Evolutionary conservation across 2,113 vertebrate genomes (phyloP).

Genomic region (Callorhinus ursinus): DNA sequence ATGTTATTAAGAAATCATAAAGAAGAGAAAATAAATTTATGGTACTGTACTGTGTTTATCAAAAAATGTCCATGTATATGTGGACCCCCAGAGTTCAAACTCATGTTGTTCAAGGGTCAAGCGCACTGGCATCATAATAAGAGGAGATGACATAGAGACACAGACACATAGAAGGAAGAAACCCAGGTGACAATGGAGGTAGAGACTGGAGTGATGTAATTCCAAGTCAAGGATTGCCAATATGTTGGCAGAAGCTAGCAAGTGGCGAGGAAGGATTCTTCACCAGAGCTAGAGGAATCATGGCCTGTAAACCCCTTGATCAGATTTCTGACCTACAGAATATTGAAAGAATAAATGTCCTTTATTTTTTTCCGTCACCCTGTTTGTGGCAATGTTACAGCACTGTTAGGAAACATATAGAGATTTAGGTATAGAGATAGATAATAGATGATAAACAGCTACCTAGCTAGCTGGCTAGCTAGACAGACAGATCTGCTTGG

Average conservation of each 20-base stretch:
- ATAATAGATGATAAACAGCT: neutral
- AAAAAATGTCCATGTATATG: neutral
- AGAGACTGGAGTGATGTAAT: neutral
- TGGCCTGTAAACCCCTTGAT: no score
- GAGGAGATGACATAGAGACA: neutral
- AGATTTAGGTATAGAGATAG: accelerated
- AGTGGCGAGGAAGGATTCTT: neutral
- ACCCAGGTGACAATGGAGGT: neutral
- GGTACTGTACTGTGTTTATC: neutral
- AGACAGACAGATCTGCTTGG: neutral
- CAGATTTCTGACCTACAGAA: neutral
- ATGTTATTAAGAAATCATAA: neutral
- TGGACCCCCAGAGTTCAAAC: neutral
- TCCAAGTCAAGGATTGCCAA: neutral
- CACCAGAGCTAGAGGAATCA: neutral
- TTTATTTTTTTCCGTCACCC: neutral
- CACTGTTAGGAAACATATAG: neutral
- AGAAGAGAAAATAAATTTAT: neutral
- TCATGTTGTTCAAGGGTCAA: neutral
- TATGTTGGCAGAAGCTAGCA: neutral
- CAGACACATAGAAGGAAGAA: neutral
- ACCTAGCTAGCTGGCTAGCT: accelerated
- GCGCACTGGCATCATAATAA: neutral
- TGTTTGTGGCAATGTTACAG: neutral
- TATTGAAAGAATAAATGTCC: neutral